phyloP scores from a whole-genome alignment of 2,888 invertebrate species.

The Tenthredo amoena region DNA sequence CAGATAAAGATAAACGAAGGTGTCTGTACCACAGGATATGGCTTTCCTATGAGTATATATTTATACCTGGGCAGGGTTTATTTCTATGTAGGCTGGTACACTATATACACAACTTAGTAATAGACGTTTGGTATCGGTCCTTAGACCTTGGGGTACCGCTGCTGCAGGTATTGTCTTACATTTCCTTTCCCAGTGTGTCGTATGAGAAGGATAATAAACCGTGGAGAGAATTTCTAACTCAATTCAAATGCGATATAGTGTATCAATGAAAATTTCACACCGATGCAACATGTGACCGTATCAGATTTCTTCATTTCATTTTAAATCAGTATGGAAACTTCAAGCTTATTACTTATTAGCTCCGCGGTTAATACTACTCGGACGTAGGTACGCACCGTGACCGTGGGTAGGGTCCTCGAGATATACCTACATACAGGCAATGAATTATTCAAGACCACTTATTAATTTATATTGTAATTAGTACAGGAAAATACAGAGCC shows the following conservation, averaged over 20 bases:
- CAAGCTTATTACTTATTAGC: not conserved
- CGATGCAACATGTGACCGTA: too few relatives aligned
- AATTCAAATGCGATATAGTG: not conserved
- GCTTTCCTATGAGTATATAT: not conserved
- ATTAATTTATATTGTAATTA: constrained; percentile 19
- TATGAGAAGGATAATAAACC: not conserved
- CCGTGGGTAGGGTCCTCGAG: not conserved
- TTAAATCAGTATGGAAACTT: not conserved
- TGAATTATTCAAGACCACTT: constrained; percentile 28
- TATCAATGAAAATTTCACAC: not conserved
- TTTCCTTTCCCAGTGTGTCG: not conserved
- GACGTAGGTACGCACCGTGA: not conserved
- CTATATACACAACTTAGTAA: not conserved
- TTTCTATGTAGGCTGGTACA: not conserved
- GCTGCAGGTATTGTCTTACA: not conserved
- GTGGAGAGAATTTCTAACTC: not conserved
- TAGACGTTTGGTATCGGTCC: constrained; percentile 4
- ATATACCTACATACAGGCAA: not conserved
- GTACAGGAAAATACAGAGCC: not conserved
- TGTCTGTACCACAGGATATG: not conserved
- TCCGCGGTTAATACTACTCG: not conserved
- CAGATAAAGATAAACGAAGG: constrained; percentile 5
- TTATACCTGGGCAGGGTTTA: constrained; percentile 18
- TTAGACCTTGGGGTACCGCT: not conserved
- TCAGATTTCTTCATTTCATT: not conserved